phyloP scores from a whole-genome alignment of 2,888 invertebrate genomes.

The Serrognathus titanus region DNA sequence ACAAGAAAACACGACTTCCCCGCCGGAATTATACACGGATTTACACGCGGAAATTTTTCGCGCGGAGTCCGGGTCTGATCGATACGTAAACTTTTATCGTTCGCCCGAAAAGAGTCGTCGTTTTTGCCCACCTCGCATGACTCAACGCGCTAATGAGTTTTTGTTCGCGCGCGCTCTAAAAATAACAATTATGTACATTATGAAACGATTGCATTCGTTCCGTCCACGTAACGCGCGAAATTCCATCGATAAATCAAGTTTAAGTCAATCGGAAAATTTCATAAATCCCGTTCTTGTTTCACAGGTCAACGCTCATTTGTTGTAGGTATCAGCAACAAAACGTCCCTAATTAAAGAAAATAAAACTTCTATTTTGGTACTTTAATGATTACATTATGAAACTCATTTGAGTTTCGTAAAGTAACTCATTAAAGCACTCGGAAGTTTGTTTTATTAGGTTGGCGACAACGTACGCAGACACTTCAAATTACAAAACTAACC shows the following conservation, averaged over 20 bases:
- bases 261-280: not conserved
- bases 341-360: not conserved
- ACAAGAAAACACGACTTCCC: not conserved
- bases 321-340: not conserved
- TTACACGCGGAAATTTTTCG: slow-evolving; percentile 47
- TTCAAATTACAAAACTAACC: too few species aligned
- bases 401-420: too few species aligned
- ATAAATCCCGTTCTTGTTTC: not conserved
- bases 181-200: not conserved
- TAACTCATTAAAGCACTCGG: not conserved
- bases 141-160: not conserved
- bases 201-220: not conserved
- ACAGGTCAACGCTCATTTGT: not conserved
- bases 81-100: slow-evolving; percentile 27
- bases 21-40: slow-evolving; percentile 31
- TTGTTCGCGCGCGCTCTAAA: not conserved
- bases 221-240: not conserved
- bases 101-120: not conserved
- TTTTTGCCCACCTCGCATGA: not conserved
- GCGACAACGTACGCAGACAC: too few species aligned
- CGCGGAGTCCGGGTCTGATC: slow-evolving; percentile 38
- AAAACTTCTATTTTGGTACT: too few species aligned
- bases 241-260: not conserved
- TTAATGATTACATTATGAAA: too few species aligned
- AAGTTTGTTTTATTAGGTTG: not conserved